phyloP scores from a whole-genome alignment of 2,888 invertebrate genomes.

The Nomada lathburiana region DNA sequence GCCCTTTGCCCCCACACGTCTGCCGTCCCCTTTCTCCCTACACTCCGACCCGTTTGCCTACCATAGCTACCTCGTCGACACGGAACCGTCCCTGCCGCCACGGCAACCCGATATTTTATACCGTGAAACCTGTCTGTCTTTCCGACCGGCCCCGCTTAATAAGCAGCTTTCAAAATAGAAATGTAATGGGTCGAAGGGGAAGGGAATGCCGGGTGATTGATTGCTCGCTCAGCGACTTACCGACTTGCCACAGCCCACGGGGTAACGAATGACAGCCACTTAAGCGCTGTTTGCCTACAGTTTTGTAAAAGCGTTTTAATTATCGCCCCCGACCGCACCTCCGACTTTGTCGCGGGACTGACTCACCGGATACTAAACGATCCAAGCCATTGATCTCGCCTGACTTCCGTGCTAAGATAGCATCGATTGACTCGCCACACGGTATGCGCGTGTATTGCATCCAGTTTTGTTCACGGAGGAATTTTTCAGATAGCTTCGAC shows the following conservation, averaged over 20 bases:
- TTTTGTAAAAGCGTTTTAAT: slow-evolving; percentile 83
- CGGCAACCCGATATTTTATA: slow-evolving; percentile 84
- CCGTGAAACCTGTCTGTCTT: slow-evolving; percentile 84
- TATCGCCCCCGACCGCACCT: slow-evolving; percentile 72
- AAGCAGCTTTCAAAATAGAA: slow-evolving; percentile 85
- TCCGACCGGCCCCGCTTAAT: slow-evolving; percentile 82
- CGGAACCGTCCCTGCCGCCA: slow-evolving; percentile 74
- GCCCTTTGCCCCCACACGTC: slow-evolving; percentile 34
- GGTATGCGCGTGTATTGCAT: neutral
- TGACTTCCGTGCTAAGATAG: slow-evolving; percentile 43
- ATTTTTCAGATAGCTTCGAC: too few relatives aligned
- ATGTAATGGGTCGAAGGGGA: slow-evolving; percentile 81
- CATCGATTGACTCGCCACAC: slow-evolving; percentile 8
- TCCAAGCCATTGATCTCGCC: slow-evolving; percentile 53
- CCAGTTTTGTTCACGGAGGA: neutral
- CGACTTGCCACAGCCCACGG: slow-evolving; percentile 79
- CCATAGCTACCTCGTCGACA: slow-evolving; percentile 73
- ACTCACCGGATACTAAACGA: slow-evolving; percentile 68
- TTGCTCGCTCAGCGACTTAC: slow-evolving; percentile 84
- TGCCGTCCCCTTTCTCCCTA: slow-evolving; percentile 37
- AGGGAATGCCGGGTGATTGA: slow-evolving; percentile 81
- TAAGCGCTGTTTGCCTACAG: slow-evolving; percentile 84
- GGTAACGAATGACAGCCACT: slow-evolving; percentile 85
- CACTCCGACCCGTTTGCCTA: slow-evolving; percentile 57
- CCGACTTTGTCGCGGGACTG: slow-evolving; percentile 58